Conservation (phyloP, 2,797 vertebrate species). For the Furcifer pardalis region DNA sequence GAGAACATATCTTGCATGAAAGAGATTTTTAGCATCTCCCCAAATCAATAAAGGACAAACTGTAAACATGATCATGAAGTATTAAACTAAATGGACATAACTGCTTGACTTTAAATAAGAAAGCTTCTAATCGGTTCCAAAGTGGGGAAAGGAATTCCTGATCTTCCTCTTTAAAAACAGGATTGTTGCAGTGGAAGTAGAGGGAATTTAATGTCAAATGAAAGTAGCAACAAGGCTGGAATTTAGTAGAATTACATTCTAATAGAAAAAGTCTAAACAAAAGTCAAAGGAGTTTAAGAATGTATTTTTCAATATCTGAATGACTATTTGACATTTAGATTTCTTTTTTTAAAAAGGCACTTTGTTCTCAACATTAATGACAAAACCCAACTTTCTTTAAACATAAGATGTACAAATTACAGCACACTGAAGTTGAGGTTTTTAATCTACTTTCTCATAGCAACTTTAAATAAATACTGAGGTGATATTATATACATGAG, state of each 20-base stretch:
- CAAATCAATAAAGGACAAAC: too few species aligned
- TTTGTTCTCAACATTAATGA: too few species aligned
- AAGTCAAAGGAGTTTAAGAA: background rate
- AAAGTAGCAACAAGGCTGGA: slow-evolving; percentile 42
- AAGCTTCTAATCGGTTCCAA: background rate
- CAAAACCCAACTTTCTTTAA: too few species aligned
- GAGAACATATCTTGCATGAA: too few species aligned
- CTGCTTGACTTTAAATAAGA: background rate
- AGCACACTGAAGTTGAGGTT: background rate
- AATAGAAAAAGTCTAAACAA: slow-evolving; percentile 33
- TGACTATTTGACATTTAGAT: slow-evolving; percentile 6
- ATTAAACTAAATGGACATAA: background rate
- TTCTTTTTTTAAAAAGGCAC: too few species aligned
- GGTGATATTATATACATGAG: too few species aligned
- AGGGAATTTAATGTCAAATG: slow-evolving; percentile 66
- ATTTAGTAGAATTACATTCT: slow-evolving; percentile 51
- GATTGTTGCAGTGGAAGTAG: background rate
- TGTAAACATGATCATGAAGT: too few species aligned
- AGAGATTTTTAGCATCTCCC: too few species aligned
- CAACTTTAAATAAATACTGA: background rate
- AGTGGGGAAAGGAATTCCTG: background rate
- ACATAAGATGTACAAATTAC: too few species aligned
- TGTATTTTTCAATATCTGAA: background rate
- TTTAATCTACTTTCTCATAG: slow-evolving; percentile 7
- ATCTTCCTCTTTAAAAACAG: background rate